A percentile compares a stretch with the other conserved stretches of the same genome.
Evolutionary conservation across 2,888 invertebrate genomes (phyloP).

Genomic region (Vannuccia rotundouncinata): DNA sequence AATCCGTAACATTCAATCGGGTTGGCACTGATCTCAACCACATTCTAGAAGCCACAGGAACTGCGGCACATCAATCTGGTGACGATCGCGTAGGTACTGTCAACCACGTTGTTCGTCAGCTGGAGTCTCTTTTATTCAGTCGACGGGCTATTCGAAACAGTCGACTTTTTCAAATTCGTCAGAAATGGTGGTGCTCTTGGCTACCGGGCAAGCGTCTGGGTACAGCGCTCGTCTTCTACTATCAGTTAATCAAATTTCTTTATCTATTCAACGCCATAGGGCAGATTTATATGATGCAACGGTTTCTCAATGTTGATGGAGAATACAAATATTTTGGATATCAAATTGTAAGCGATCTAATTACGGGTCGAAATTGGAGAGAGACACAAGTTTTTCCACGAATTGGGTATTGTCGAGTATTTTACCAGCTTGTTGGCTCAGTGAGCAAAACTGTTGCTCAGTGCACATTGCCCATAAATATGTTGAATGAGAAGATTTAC

Average conservation of each 20-base stretch:
- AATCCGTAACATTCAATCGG: conserved; percentile 29
- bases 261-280: conserved; percentile 36
- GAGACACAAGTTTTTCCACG: conserved; percentile 35
- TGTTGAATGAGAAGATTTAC: conserved; percentile 38
- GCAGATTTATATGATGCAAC: conserved; percentile 39
- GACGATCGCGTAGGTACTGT: neutral
- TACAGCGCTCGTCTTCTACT: conserved; percentile 28
- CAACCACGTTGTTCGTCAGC: neutral
- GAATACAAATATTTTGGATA: conserved; percentile 38
- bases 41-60: neutral
- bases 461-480: conserved; percentile 35
- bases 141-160: neutral
- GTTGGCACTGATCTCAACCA: conserved; percentile 27
- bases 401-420: conserved; percentile 30
- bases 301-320: conserved; percentile 36
- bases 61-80: neutral
- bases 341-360: conserved; percentile 24
- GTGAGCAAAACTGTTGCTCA: conserved; percentile 35
- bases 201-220: conserved; percentile 33
- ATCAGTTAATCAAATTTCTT: conserved; percentile 35
- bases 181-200: neutral
- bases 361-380: conserved; percentile 32
- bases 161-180: neutral
- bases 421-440: neutral
- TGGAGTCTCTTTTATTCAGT: conserved; percentile 25